Conservation (phyloP, 2,113 vertebrate genomes). For the Balaeniceps rex region DNA sequence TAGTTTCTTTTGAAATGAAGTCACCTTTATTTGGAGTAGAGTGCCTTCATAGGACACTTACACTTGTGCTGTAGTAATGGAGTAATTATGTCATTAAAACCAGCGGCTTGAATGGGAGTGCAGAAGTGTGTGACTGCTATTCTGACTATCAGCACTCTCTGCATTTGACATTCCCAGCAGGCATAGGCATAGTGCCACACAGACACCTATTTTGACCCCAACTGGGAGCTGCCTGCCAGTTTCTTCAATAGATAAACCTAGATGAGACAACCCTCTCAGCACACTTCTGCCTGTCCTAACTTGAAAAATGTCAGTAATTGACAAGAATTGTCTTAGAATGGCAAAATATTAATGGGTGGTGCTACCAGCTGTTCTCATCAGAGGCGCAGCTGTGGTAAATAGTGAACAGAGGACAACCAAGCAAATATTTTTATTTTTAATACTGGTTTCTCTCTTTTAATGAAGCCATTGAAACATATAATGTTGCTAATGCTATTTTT, state of each 20-base stretch:
- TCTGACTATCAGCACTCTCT: accelerated
- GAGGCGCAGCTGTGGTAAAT: neutral
- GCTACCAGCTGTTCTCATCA: neutral
- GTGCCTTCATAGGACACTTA: neutral
- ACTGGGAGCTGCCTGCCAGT: neutral
- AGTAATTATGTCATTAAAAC: neutral
- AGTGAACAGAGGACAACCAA: neutral
- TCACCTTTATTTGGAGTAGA: neutral
- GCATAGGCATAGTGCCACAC: neutral
- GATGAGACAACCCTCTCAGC: neutral
- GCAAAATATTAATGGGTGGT: too few species aligned
- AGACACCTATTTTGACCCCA: neutral
- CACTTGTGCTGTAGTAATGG: neutral
- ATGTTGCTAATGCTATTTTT: neutral
- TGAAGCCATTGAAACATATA: neutral
- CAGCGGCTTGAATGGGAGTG: neutral
- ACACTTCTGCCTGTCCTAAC: neutral
- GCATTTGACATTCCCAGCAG: neutral
- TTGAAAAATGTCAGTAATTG: neutral
- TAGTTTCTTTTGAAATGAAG: neutral
- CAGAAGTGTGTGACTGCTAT: neutral
- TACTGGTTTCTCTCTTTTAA: neutral
- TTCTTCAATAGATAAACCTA: neutral
- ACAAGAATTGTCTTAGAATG: neutral
- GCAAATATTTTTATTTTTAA: neutral